These are phyloP conservation scores for Carassius gibelio DNA, from an alignment of 2,113 vertebrate species.

Conservation along the genomic window DNA sequence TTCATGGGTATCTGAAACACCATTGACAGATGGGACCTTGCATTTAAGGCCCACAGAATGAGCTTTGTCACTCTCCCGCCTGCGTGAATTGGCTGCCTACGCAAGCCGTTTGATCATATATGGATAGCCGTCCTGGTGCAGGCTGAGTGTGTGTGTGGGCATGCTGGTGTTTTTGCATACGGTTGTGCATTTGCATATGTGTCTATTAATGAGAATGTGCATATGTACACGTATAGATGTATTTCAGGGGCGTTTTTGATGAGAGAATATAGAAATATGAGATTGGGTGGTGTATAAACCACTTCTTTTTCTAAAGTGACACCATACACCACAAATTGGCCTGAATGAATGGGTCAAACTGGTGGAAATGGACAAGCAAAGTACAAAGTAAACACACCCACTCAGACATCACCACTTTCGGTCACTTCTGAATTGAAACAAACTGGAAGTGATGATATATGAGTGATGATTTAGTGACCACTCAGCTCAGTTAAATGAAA, in stretches of 20 bases:
- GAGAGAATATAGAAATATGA: neutral
- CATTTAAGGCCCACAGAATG: conserved; percentile 49
- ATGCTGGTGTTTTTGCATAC: neutral
- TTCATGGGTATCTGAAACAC: conserved; percentile 34
- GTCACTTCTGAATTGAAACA: conserved; percentile 16
- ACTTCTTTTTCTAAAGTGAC: neutral
- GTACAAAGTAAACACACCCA: neutral
- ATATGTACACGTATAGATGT: neutral
- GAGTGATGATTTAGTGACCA: neutral
- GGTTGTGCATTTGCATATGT: neutral
- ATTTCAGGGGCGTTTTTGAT: neutral
- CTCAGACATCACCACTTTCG: neutral
- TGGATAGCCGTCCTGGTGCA: conserved; percentile 3
- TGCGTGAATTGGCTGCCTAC: conserved; percentile 51
- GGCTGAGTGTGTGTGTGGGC: neutral
- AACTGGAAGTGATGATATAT: conserved; percentile 8
- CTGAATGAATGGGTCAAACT: conserved; percentile 8
- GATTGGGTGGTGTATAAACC: neutral
- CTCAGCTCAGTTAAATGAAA: neutral
- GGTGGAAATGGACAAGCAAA: neutral
- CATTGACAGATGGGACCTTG: conserved; percentile 58
- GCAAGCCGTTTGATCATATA: conserved; percentile 35
- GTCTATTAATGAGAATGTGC: conserved; percentile 7
- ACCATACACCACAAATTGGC: neutral
- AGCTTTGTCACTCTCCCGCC: conserved; percentile 51